phyloP scores from a whole-genome alignment of 2,113 vertebrate genomes.

The Falco punctatus region DNA sequence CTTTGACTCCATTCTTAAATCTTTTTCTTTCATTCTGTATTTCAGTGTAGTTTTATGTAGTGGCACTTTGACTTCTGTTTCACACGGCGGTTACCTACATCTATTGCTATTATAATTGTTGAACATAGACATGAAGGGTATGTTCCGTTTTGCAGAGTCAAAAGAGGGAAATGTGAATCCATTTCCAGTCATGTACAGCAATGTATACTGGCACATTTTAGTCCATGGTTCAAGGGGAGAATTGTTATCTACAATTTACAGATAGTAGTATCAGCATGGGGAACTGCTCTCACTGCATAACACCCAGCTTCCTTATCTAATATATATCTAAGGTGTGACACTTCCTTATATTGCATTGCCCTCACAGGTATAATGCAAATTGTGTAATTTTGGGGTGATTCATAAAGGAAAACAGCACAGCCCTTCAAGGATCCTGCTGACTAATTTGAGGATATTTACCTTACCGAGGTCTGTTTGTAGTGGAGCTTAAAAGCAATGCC shows the following conservation, averaged over 20 bases:
- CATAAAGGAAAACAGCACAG: constrained; percentile 24
- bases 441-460: constrained; percentile 41
- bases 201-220: not conserved
- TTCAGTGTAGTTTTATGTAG: not conserved
- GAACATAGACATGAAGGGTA: not conserved
- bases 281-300: not conserved
- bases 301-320: not conserved
- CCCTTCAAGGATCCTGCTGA: constrained; percentile 28
- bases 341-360: not conserved
- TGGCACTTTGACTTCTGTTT: not conserved
- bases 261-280: not conserved
- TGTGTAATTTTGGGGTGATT: constrained; percentile 21
- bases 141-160: not conserved
- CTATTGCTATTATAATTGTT: not conserved
- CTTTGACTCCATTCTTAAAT: not conserved
- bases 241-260: not conserved
- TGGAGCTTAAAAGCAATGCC: not conserved
- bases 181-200: not conserved
- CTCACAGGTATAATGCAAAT: not conserved
- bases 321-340: not conserved
- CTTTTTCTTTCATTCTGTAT: not conserved
- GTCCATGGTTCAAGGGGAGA: not conserved
- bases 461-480: not conserved
- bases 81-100: not conserved
- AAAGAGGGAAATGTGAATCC: not conserved